Evolutionary conservation across 2,113 vertebrate species (phyloP), one percentile per base, ranked within the genome.

Genomic region (Hemibagrus wyckioides): DNA sequence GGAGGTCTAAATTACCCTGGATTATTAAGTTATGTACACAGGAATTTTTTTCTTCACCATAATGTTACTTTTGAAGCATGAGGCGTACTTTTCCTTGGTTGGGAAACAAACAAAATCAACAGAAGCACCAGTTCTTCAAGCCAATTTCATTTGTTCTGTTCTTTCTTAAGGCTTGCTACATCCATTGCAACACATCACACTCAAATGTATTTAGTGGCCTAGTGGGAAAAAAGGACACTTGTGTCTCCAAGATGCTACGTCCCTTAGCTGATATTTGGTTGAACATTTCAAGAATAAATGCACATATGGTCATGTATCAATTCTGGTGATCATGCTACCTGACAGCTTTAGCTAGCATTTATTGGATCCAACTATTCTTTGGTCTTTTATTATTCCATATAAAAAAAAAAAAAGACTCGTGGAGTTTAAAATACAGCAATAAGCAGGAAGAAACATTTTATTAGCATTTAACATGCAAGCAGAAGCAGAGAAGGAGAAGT

Each of bases 141-240:
- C 48, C 80, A 73, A 85, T 85, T 86, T 85, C 84, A 54, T 59
- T 59, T 33, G 57, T 39, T 19, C 82, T 86, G 76, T 80, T 80
- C 76, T 83, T 86, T 87, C 77, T 85, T 90, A 82, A 44, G 61
- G 83, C 52, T 77, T 44, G 52, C 48, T 39, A 28, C 75, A 85
- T 83, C 59, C 77, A 75, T 86, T n/a, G n/a, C n/a, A 75, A 86
- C 80, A 90, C 83, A 56, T 91, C 89, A 91, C 28, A 57, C 67
- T 56, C 63, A 88, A 82, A 79, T 87, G 73, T 67, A 63, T 79
- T 87, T 83, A 71, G 59, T 50, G 65, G 86, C 88, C 90, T 83
- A 57, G 3, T n/a, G 48, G 80, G 82, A 87, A 30, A 14, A 33
- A 23, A 19, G 39, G 33, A 67, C 52, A 50, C 67, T 71, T 7